Evolutionary conservation across 2,797 vertebrate genomes (phyloP).

Genomic region (Helostoma temminkii): DNA sequence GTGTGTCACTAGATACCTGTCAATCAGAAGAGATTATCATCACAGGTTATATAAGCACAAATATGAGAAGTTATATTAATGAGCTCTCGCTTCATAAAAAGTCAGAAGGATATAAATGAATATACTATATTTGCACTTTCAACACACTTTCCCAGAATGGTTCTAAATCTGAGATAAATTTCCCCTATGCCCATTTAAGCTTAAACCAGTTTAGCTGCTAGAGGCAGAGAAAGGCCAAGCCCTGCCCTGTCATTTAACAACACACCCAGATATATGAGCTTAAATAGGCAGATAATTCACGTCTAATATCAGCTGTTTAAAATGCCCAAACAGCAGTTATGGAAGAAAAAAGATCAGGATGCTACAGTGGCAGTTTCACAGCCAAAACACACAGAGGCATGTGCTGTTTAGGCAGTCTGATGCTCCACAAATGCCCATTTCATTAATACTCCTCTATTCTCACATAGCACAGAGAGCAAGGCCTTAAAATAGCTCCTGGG

Average conservation of each 20-base stretch:
- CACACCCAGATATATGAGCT: conserved; percentile 54
- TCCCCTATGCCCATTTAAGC: conserved; percentile 39
- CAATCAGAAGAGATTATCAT: conserved; percentile 40
- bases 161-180: conserved; percentile 43
- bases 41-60: conserved; percentile 18
- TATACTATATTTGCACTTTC: conserved; percentile 10
- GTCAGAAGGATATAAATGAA: conserved; percentile 6
- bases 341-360: conserved; percentile 27
- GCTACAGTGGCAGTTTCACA: conserved; percentile 30
- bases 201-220: conserved; percentile 61
- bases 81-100: conserved; percentile 6
- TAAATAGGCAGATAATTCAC: conserved; percentile 61
- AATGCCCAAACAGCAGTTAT: conserved; percentile 44
- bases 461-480: conserved; percentile 39
- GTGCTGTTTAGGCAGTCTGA: conserved; percentile 38
- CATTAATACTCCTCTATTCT: conserved; percentile 69
- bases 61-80: not conserved
- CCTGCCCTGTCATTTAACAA: conserved; percentile 61
- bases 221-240: conserved; percentile 49
- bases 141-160: not conserved
- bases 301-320: conserved; percentile 63
- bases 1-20: conserved; percentile 97
- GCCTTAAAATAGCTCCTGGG: conserved; percentile 75
- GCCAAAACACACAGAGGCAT: conserved; percentile 56
- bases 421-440: conserved; percentile 53